These are phyloP conservation scores for Embiotoca jacksoni DNA, from an alignment of 2,113 vertebrate genomes.

Conservation along the genomic window DNA sequence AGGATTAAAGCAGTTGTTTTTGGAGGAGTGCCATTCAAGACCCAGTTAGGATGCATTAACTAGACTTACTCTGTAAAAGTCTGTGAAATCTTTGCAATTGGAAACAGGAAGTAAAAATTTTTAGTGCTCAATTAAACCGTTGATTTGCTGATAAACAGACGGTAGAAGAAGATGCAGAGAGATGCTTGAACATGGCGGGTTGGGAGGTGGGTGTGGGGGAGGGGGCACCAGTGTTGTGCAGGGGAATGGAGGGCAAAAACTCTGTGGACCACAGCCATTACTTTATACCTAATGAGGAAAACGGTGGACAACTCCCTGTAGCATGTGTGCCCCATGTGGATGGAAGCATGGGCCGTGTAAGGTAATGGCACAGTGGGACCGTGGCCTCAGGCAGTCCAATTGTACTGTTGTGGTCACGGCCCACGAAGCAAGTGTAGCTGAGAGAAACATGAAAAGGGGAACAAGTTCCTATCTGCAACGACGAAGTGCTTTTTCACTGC, in stretches of 20 bases:
- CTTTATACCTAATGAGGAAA: constrained; percentile 64
- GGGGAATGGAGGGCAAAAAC: constrained; percentile 29
- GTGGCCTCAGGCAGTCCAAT: constrained; percentile 63
- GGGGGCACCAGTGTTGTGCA: constrained; percentile 23
- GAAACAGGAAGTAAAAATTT: constrained; percentile 30
- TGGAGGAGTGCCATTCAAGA: constrained; percentile 57
- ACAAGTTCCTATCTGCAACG: constrained; percentile 29
- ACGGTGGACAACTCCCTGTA: constrained; percentile 52
- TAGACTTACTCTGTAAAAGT: constrained; percentile 34
- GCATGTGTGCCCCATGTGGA: constrained; percentile 58
- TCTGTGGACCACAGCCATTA: constrained; percentile 67
- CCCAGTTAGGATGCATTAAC: constrained; percentile 56
- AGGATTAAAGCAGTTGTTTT: constrained; percentile 64
- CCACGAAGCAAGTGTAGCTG: constrained; percentile 39
- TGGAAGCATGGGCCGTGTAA: constrained; percentile 45
- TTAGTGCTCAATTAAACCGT: constrained; percentile 25
- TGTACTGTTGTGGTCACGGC: constrained; percentile 69
- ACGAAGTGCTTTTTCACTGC: constrained; percentile 32
- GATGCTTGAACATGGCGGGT: not conserved
- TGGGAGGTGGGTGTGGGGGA: constrained; percentile 38
- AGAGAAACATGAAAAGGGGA: constrained; percentile 37
- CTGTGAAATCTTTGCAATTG: constrained; percentile 22
- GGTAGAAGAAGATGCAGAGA: constrained; percentile 17
- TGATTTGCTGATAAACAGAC: constrained; percentile 21
- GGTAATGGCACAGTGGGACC: constrained; percentile 61